Evolutionary conservation across 2,113 vertebrate genomes (phyloP).

Genomic region (Nothocercus julius): DNA sequence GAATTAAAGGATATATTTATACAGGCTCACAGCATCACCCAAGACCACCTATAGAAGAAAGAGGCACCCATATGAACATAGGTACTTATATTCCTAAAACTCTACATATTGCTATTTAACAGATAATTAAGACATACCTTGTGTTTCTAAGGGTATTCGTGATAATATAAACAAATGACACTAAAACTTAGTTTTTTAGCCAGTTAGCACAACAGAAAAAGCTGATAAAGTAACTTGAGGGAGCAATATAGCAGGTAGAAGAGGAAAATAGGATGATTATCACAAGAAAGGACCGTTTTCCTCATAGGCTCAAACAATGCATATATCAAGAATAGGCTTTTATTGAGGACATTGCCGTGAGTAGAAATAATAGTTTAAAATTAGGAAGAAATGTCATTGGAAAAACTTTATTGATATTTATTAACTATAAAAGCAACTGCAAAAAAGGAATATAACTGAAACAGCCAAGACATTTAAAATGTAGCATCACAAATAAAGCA

Average conservation of each 20-base stretch:
- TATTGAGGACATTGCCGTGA: neutral
- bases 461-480: neutral
- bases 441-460: neutral
- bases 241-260: neutral
- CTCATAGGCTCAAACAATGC: neutral
- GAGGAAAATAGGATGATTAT: neutral
- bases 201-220: neutral
- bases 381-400: neutral
- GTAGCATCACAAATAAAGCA: neutral
- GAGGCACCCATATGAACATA: neutral
- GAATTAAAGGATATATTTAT: neutral
- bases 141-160: neutral
- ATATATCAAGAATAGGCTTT: neutral
- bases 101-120: neutral
- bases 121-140: neutral
- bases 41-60: neutral
- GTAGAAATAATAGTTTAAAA: neutral
- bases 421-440: neutral
- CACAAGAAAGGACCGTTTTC: neutral
- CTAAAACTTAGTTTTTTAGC: neutral
- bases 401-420: neutral
- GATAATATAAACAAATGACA: neutral
- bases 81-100: neutral
- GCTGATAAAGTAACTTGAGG: neutral
- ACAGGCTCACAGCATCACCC: neutral